phyloP scores from a whole-genome alignment of 2,888 invertebrate genomes.

The Smittia sp. region DNA sequence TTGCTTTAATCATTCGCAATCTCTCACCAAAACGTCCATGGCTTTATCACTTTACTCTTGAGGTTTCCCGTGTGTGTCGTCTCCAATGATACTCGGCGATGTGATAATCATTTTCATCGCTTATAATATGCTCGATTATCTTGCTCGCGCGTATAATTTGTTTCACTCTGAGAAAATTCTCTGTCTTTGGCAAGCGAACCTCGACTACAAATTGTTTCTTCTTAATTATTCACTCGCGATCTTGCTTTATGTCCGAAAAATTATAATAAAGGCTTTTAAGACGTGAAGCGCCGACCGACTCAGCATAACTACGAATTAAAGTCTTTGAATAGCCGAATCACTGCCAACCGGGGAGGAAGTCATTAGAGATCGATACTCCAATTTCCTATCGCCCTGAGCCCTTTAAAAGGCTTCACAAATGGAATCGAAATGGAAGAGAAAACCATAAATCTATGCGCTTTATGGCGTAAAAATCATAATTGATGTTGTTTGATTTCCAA shows the following conservation, averaged over 20 bases:
- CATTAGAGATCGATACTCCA: slow-evolving; percentile 21
- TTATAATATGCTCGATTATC: background rate
- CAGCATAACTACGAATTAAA: background rate
- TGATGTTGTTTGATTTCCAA: background rate
- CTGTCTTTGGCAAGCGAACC: too few species aligned
- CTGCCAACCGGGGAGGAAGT: background rate
- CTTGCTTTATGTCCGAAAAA: too few species aligned
- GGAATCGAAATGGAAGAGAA: background rate
- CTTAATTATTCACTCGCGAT: too few species aligned
- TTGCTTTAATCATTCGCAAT: background rate
- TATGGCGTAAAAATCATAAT: slow-evolving; percentile 14
- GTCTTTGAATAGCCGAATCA: background rate
- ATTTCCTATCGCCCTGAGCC: slow-evolving; percentile 1
- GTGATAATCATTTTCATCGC: background rate
- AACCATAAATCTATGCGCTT: slow-evolving; percentile 1
- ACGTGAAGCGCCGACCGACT: too few species aligned
- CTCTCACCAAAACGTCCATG: slow-evolving; percentile 41
- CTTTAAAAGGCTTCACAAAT: background rate
- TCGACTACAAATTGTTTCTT: too few species aligned
- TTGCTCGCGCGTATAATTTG: background rate
- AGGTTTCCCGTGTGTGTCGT: background rate
- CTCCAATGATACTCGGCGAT: background rate
- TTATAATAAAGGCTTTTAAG: too few species aligned
- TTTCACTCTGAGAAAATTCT: too few species aligned
- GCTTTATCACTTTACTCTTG: background rate